Conservation (phyloP, 2,797 vertebrate species). For the Podargus strigoides region DNA sequence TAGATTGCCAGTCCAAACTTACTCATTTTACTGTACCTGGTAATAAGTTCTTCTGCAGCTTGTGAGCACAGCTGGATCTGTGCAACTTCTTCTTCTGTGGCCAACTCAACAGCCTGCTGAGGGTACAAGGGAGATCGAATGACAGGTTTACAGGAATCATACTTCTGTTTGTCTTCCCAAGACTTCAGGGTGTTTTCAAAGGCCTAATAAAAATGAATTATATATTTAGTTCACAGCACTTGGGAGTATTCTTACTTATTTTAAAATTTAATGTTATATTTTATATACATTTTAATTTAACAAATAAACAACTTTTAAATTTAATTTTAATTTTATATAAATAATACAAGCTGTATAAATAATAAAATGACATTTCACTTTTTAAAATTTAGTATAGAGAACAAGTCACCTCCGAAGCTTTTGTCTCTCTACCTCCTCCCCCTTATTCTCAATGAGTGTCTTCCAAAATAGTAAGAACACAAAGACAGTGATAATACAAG, state of each 20-base stretch:
- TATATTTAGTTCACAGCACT: neutral
- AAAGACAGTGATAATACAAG: neutral
- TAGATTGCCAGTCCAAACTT: neutral
- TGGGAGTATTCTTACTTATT: neutral
- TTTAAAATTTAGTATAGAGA: neutral
- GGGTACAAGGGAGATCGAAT: constrained; percentile 89
- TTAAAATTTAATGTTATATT: neutral
- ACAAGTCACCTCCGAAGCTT: neutral
- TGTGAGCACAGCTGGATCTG: constrained; percentile 90
- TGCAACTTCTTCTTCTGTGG: constrained; percentile 86
- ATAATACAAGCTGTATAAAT: neutral
- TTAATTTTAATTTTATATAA: neutral
- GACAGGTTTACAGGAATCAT: constrained; percentile 83
- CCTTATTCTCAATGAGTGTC: neutral
- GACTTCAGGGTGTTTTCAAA: constrained; percentile 98
- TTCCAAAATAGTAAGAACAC: neutral
- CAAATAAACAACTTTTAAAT: neutral
- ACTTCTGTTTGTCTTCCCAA: constrained; percentile 97
- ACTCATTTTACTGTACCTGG: constrained; percentile 72
- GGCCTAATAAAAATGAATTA: constrained; percentile 76
- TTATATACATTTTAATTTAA: neutral
- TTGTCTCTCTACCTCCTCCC: neutral
- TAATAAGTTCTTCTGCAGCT: constrained; percentile 94
- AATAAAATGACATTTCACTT: neutral
- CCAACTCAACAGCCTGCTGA: constrained; percentile 91